Base-by-base conservation (phyloP, 2,797 vertebrate genomes). In the Microctenopoma lineatum region DNA sequence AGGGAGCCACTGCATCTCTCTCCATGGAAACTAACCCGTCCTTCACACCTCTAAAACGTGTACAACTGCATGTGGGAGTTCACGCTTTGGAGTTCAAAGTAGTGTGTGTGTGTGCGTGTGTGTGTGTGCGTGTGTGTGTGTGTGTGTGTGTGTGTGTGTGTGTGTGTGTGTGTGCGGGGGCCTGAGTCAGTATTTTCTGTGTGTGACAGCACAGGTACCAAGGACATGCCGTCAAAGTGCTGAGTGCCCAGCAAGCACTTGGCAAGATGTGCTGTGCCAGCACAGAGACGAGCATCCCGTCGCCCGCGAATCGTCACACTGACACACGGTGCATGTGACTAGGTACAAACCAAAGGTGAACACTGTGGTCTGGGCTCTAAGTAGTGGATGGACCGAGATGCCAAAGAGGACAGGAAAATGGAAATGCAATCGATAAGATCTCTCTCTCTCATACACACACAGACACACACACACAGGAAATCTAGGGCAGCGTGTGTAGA, bases 181-280 rank as follows among this genome's bases (percentile, higher is more conserved):
- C 11, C n/a, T 16, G 39, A 12, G 61, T 45, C 39, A 44, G 45
- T 58, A 5, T 56, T 52, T 67, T 38, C 5, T 59, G 53, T 46
- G 73, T 32, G 67, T 62, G 63, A 56, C 59, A 59, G 66, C n/a
- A 50, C 67, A 51, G 42, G 47, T 36, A 72, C 39, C 73, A 79
- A 80, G 81, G 73, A 82, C 52, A 68, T 70, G 70, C 80, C 61
- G 15, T 84, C 82, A 78, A 47, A 84, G 68, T 36, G 6, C 59
- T 45, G 58, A 85, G 61, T 36, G 61, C 51, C 62, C 70, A 34
- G 59, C 67, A 27, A 75, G 26, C 14, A 6, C 65, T 55, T 32
- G 59, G 74, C 73, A 82, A 80, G 73, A 76, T 87, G 55, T 74
- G 70, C 81, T 72, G 76, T 56, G 56, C 44, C 69, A 77, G 83